Percentiles rank a stretch among this genome's conserved stretches.
These are phyloP conservation scores for Erythrocebus patas DNA, from an alignment of 2,113 vertebrate species.

Conservation along the genomic window DNA sequence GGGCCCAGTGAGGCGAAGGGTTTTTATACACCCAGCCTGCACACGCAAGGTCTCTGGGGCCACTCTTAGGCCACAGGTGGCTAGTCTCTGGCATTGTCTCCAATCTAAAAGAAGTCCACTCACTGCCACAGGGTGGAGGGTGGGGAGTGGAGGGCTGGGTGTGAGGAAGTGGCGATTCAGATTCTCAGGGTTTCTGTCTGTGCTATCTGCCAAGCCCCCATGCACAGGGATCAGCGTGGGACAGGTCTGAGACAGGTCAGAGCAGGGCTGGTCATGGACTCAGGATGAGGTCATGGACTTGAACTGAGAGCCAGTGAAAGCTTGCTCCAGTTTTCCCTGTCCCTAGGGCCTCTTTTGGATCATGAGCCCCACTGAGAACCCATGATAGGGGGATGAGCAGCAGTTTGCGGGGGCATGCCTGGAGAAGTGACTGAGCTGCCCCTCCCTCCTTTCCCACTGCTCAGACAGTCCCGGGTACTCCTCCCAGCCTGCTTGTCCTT, in stretches of 20 bases:
- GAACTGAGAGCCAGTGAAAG: background rate
- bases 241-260: background rate
- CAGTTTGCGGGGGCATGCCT: no score
- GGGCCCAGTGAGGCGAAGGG: background rate
- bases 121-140: background rate
- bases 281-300: background rate
- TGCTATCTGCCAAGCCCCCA: background rate
- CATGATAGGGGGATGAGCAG: background rate
- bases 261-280: background rate
- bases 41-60: background rate
- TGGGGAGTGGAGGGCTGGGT: background rate
- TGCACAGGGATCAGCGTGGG: background rate
- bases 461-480: background rate
- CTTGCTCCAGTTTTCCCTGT: background rate
- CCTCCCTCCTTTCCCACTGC: background rate
- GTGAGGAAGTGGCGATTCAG: background rate
- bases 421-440: background rate
- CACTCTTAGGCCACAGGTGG: background rate
- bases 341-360: background rate
- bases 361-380: background rate
- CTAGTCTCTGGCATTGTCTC: background rate
- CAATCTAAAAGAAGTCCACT: background rate
- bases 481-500: background rate
- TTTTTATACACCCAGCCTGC: background rate
- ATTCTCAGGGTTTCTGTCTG: background rate